These are phyloP conservation scores for Drosophila fungiperda DNA, from an alignment of 2,888 invertebrate genomes.

Conservation along the genomic window DNA sequence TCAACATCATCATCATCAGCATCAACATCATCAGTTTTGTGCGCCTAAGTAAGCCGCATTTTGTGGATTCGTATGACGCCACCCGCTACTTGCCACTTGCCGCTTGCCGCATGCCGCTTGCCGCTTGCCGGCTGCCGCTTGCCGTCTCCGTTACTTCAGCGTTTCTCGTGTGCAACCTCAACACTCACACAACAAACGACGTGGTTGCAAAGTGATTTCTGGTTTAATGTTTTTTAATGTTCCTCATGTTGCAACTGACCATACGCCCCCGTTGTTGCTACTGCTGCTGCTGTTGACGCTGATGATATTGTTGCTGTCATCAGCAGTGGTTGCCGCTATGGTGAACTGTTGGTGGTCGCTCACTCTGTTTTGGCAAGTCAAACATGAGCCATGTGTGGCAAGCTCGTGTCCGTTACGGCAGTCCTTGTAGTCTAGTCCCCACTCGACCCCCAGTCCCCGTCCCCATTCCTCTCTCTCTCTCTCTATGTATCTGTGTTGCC, in stretches of 20 bases:
- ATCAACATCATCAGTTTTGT: conserved; percentile 71
- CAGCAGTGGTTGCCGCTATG: conserved; percentile 76
- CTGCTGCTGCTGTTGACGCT: conserved; percentile 56
- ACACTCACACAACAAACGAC: conserved; percentile 71
- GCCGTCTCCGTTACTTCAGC: background rate
- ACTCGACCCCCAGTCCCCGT: background rate
- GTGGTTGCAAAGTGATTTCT: conserved; percentile 80
- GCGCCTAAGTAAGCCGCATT: conserved; percentile 80
- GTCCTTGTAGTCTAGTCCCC: conserved; percentile 22
- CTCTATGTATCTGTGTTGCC: conserved; percentile 18
- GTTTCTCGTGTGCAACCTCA: conserved; percentile 26
- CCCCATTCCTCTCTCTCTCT: background rate
- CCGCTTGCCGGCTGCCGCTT: background rate
- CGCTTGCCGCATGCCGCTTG: too few relatives aligned
- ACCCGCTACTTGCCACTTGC: background rate
- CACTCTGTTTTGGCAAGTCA: conserved; percentile 66
- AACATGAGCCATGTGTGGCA: conserved; percentile 66
- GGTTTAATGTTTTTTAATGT: conserved; percentile 82
- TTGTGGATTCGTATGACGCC: conserved; percentile 74
- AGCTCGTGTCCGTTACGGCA: conserved; percentile 48
- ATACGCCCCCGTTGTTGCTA: conserved; percentile 20
- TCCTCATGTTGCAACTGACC: conserved; percentile 76
- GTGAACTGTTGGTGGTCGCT: conserved; percentile 62
- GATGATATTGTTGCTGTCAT: conserved; percentile 81
- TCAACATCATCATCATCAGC: conserved; percentile 54